A percentile compares a stretch with the other conserved stretches of the same genome.
phyloP scores from a whole-genome alignment of 2,113 vertebrate genomes.

The Stegostoma tigrinum region DNA sequence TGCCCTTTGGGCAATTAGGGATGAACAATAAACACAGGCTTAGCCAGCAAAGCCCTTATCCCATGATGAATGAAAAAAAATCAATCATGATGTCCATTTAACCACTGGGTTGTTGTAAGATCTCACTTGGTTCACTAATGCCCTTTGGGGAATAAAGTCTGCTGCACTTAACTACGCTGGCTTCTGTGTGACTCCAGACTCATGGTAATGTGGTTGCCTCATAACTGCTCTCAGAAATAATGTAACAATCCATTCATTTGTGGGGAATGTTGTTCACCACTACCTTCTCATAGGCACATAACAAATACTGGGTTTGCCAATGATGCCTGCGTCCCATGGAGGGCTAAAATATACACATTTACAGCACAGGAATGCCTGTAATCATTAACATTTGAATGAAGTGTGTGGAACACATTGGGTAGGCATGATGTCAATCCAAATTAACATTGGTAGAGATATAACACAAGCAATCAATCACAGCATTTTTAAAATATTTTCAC shows the following conservation, averaged over 20 bases:
- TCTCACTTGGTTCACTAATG: neutral
- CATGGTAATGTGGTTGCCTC: neutral
- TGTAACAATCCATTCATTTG: neutral
- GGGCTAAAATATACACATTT: neutral
- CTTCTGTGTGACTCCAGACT: neutral
- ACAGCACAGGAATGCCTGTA: neutral
- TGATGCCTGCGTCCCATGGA: neutral
- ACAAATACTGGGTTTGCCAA: neutral
- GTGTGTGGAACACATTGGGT: neutral
- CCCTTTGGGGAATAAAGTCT: neutral
- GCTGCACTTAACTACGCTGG: neutral
- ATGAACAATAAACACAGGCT: no score
- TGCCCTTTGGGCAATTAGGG: no score
- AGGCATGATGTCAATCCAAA: neutral
- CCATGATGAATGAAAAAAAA: neutral
- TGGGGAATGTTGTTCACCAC: neutral
- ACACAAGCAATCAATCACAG: neutral
- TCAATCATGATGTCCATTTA: neutral
- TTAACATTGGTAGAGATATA: neutral
- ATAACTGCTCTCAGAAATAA: neutral
- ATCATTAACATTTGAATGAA: neutral
- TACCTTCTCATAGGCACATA: neutral
- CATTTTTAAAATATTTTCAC: neutral
- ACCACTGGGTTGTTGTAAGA: neutral
- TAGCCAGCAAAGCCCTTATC: no score